These are phyloP conservation scores for Epinephelus fuscoguttatus DNA, from an alignment of 2,113 vertebrate species.

Conservation along the genomic window DNA sequence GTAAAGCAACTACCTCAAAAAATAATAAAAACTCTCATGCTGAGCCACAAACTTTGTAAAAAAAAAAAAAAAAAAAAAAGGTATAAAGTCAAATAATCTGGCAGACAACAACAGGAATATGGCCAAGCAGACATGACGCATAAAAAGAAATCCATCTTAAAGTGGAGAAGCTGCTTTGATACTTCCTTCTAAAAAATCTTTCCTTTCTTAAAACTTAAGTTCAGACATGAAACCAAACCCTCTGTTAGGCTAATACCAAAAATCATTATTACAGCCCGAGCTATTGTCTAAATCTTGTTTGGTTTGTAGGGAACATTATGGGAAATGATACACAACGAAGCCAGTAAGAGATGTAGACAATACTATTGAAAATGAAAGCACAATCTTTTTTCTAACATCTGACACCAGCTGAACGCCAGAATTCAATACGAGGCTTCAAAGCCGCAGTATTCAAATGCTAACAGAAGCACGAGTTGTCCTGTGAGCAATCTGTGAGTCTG, in stretches of 20 bases:
- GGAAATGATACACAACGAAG: neutral
- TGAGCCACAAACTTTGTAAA: neutral
- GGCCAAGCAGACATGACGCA: neutral
- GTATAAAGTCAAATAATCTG: neutral
- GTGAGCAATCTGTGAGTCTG: slow-evolving; percentile 25
- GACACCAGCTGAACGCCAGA: slow-evolving; percentile 9
- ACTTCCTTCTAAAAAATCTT: neutral
- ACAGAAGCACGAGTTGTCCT: slow-evolving; percentile 2
- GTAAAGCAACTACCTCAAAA: neutral
- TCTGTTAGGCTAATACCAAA: neutral
- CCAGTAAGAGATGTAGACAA: neutral
- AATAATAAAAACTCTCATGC: neutral
- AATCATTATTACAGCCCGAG: neutral
- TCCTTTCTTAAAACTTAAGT: neutral
- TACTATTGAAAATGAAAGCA: slow-evolving; percentile 21
- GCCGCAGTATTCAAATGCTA: slow-evolving; percentile 3
- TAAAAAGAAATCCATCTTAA: neutral
- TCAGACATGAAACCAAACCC: neutral
- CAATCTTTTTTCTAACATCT: slow-evolving; percentile 1
- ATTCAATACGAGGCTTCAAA: neutral
- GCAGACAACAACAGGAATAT: neutral
- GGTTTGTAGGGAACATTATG: neutral
- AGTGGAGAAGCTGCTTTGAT: slow-evolving; percentile 3
- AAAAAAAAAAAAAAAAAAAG: neutral
- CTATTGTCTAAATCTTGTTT: neutral